Evolutionary conservation across 2,888 invertebrate species (phyloP), one percentile per base, ranked within the genome.

Genomic region (Siphlonurus alternatus): DNA sequence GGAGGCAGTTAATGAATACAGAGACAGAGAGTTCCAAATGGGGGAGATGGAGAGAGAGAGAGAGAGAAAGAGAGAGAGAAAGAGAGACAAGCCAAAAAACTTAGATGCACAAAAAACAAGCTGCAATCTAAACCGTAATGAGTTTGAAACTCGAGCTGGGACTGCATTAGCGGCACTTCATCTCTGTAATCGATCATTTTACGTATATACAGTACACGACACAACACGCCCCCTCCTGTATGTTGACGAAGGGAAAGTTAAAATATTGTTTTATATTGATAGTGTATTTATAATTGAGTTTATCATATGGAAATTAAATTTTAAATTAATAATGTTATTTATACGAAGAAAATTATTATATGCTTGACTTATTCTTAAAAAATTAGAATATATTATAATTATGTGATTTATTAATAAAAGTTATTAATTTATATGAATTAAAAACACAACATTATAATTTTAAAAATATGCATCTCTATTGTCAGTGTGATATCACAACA

Each of bases 21-120:
- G 62, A 51, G 53, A 61, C 25, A 22, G 61, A 61, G 23, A 25
- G 61, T 25, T n/a, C 19, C 18, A n/a, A 60, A 22, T 20, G 19
- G n/a, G 60, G n/a, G 61, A 61, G 61, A 10, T 24, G n/a, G n/a
- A 62, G 62, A 53, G 62, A 20, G 53, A 53, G 62, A 53, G 2
- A 22, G 61, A 61, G 61, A 20, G 61, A 61, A 25, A 22, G 20
- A n/a, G n/a, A 59, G 15, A 61, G 18, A 18, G 20, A 18, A 19
- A 51, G 53, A n/a, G 51, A 5, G 18, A 25, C 20, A 23, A 23
- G 23, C 20, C 19, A 20, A 24, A 62, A 51, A 68, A 65, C 68
- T 64, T 65, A 72, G 15, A 38, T 38, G 38, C 15, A 38, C 38
- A 38, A 38, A 38, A 38, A 38, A 38, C 38, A 38, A 38, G 38